A percentile compares a stretch with the other conserved stretches of the same genome.
phyloP scores from a whole-genome alignment of 2,888 invertebrate genomes.

The Andrena bicolor region DNA sequence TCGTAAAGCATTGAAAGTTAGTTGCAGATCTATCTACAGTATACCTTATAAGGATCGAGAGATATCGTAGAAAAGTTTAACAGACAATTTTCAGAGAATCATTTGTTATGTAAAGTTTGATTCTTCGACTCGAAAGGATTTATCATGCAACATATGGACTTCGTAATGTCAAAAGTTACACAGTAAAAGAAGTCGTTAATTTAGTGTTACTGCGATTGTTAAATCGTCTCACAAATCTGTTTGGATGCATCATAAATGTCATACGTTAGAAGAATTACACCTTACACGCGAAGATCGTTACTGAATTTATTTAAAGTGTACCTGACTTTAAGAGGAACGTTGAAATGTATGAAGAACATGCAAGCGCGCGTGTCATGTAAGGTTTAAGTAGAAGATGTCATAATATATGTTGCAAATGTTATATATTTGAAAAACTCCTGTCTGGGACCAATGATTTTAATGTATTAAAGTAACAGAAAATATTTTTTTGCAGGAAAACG shows the following conservation, averaged over 20 bases:
- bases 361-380: slow-evolving; percentile 58
- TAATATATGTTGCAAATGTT: slow-evolving; percentile 81
- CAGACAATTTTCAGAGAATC: slow-evolving; percentile 13
- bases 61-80: slow-evolving; percentile 1
- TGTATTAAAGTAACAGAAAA: slow-evolving; percentile 71
- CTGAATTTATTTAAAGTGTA: slow-evolving; percentile 80
- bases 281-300: slow-evolving; percentile 52
- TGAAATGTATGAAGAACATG: slow-evolving; percentile 60
- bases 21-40: slow-evolving; percentile 17
- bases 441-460: slow-evolving; percentile 79
- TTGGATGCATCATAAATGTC: slow-evolving; percentile 23
- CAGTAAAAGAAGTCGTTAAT: slow-evolving; percentile 5
- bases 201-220: slow-evolving; percentile 26
- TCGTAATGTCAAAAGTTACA: background rate
- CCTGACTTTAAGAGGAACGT: slow-evolving; percentile 78
- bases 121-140: background rate
- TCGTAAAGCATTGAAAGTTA: slow-evolving; percentile 1
- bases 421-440: slow-evolving; percentile 73
- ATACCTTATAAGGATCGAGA: background rate
- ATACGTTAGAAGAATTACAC: slow-evolving; percentile 41
- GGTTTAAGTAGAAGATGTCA: slow-evolving; percentile 80
- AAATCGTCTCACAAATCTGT: slow-evolving; percentile 19
- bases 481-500: slow-evolving; percentile 68
- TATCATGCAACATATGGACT: slow-evolving; percentile 22
- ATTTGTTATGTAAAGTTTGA: slow-evolving; percentile 16